These are phyloP conservation scores for Thamnophis sirtalis DNA, from an alignment of 2,113 vertebrate species.

Conservation along the genomic window DNA sequence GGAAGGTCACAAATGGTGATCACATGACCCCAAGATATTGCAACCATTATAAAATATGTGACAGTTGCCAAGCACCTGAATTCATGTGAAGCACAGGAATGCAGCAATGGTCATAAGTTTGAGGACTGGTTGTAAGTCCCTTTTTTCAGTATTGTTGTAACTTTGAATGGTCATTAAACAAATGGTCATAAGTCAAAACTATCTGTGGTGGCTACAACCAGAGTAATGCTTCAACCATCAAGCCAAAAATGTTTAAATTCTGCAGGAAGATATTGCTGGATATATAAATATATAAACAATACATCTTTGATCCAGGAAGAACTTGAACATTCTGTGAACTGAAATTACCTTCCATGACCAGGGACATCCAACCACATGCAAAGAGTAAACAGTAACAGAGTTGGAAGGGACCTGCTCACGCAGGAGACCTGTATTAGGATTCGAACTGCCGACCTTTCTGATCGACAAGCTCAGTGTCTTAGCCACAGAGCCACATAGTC, in stretches of 20 bases:
- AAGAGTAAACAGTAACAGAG: not conserved
- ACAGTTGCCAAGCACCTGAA: not conserved
- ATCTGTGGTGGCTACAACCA: not conserved
- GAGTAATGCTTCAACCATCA: not conserved
- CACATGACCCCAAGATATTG: not conserved
- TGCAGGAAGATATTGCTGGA: not conserved
- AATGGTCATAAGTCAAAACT: not conserved
- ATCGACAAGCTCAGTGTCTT: no score
- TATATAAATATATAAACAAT: not conserved
- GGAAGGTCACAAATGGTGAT: not conserved
- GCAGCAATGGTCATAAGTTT: not conserved
- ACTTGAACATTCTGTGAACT: slow-evolving; percentile 15
- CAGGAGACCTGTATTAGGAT: no score
- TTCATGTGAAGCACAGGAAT: no score
- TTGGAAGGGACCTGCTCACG: no score
- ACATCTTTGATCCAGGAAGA: not conserved
- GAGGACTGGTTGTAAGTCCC: not conserved
- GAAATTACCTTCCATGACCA: slow-evolving; percentile 3
- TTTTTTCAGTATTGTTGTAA: not conserved
- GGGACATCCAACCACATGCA: slow-evolving; percentile 10
- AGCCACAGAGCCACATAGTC: no score
- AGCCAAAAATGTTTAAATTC: not conserved
- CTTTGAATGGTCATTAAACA: not conserved
- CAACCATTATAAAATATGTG: not conserved
- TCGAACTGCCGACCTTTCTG: no score